Base-by-base conservation (phyloP, 2,888 invertebrate genomes). In the Nemotelus nigrinus region DNA sequence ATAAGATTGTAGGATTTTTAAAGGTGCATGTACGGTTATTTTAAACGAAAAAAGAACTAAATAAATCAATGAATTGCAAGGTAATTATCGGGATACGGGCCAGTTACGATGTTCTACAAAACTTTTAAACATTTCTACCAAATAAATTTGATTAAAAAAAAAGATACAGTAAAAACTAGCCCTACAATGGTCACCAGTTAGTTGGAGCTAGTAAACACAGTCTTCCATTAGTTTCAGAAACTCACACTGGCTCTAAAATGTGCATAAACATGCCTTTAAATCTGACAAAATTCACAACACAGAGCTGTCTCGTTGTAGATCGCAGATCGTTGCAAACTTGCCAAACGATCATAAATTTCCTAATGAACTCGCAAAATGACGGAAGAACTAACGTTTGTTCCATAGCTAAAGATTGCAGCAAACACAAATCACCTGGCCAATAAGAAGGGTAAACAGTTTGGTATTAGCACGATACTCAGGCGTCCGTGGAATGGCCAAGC, bases 291-390 rank as follows among this genome's bases (percentile, higher is more conserved):
- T 25, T 25, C 1, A 47, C 44, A 6, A 48, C 57, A 72, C 41
- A 57, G 43, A 57, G 43, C 58, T 7, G 55, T 41, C 57, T 65
- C n/a, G 44, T n/a, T 4, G 65, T 47, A 25, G 25, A 25, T 25
- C 25, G 25, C 65, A 77, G 76, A 79, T 79, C 74, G 76, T 74
- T 64, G 63, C 39, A 53, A 53, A 70, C 70, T 70, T 41, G 41
- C 44, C 74, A 60, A 45, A 70, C 74, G 78, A 76, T 79, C 79
- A 77, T 79, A 79, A 79, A 79, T 79, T 78, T 78, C 68, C 78
- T 79, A 79, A 79, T 79, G 67, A 76, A 74, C 79, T 74, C 78
- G 74, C 78, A 68, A 79, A 79, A 76, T 78, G 79, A 79, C 79
- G 78, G 78, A 79, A 78, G 77, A 79, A 74, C 25, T 25, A 25